Evolutionary conservation across 2,888 invertebrate genomes (phyloP).

Genomic region (Crioceris asparagi): DNA sequence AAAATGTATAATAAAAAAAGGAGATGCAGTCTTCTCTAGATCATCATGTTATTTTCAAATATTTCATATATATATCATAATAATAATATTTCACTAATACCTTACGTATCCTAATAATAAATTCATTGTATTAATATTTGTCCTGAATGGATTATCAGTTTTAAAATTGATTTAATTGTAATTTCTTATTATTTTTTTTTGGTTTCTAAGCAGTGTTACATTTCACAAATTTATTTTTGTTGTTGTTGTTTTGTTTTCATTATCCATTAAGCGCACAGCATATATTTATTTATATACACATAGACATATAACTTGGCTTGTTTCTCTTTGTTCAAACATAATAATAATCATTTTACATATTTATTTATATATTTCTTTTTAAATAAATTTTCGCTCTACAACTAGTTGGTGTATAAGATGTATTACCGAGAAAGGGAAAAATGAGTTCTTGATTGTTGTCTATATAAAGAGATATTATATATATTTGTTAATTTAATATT

Average conservation of each 20-base stretch:
- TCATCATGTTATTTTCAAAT: too few relatives aligned
- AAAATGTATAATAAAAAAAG: conserved; percentile 31
- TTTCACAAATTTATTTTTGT: conserved; percentile 20
- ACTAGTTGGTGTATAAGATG: conserved; percentile 32
- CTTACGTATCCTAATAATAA: conserved; percentile 39
- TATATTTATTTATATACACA: too few relatives aligned
- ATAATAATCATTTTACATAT: too few relatives aligned
- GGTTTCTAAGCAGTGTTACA: conserved; percentile 33
- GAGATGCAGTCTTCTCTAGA: conserved; percentile 40
- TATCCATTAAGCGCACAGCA: too few relatives aligned
- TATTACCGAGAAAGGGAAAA: too few relatives aligned
- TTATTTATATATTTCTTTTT: conserved; percentile 29
- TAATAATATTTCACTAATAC: too few relatives aligned
- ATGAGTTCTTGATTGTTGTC: too few relatives aligned
- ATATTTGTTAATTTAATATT: too few relatives aligned
- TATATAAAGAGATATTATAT: too few relatives aligned
- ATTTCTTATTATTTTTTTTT: conserved; percentile 28
- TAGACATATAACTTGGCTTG: conserved; percentile 30
- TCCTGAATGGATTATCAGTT: conserved; percentile 40
- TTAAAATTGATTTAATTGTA: too few relatives aligned
- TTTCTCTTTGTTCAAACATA: too few relatives aligned
- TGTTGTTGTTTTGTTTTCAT: conserved; percentile 25
- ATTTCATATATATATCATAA: too few relatives aligned
- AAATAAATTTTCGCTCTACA: conserved; percentile 32
- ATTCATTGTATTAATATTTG: conserved; percentile 42